Conservation (phyloP, 2,888 invertebrate genomes). For the Venustoraphidia nigricollis region DNA sequence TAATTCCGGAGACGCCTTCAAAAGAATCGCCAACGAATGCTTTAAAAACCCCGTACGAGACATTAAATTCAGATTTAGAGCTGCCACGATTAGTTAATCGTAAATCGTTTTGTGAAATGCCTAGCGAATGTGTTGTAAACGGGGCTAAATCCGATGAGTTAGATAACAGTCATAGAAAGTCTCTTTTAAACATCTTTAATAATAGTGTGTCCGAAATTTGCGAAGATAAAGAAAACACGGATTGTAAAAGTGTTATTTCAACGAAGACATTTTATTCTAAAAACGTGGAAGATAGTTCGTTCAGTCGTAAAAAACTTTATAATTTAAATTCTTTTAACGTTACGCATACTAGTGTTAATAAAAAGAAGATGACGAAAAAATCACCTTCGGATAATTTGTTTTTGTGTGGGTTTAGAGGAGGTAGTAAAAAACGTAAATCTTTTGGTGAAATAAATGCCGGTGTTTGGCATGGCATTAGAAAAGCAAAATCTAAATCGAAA, state of each 20-base stretch:
- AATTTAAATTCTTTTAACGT: too few relatives aligned
- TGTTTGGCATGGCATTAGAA: conserved; percentile 45
- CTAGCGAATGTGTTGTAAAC: conserved; percentile 7
- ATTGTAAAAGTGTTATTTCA: too few relatives aligned
- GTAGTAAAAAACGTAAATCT: conserved; percentile 23
- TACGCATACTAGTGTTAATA: not conserved
- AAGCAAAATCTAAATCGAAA: conserved; percentile 34
- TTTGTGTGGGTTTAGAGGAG: conserved; percentile 23
- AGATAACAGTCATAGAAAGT: too few relatives aligned
- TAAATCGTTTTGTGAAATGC: conserved; percentile 19
- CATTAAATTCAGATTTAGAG: conserved; percentile 17
- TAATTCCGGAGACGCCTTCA: conserved; percentile 14
- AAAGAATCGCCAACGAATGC: conserved; percentile 20
- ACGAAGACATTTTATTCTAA: too few relatives aligned
- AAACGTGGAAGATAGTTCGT: too few relatives aligned
- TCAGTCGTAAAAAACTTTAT: too few relatives aligned
- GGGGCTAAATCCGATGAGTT: too few relatives aligned
- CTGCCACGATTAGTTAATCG: conserved; percentile 20
- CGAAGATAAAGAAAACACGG: too few relatives aligned
- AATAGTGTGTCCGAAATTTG: too few relatives aligned
- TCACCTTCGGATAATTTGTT: conserved; percentile 6
- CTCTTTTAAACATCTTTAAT: too few relatives aligned
- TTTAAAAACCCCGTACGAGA: conserved; percentile 26
- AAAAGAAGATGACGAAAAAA: conserved; percentile 8
- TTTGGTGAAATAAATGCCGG: conserved; percentile 49